These are phyloP conservation scores for Pristionchus exspectatus DNA, from an alignment of 2,888 invertebrate genomes.

Conservation along the genomic window DNA sequence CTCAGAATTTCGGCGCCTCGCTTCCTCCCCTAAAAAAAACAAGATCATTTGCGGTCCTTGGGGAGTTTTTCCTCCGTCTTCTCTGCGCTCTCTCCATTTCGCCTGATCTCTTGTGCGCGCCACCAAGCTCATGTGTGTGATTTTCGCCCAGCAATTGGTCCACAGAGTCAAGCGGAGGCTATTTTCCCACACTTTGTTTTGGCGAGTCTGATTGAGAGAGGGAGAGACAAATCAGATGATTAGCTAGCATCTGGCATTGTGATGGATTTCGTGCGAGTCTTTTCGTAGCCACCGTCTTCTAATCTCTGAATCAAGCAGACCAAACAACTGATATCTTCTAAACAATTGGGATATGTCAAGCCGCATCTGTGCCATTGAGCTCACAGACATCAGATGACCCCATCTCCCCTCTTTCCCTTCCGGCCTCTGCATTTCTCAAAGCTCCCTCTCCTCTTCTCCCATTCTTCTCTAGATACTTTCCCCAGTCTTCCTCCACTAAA, in stretches of 20 bases:
- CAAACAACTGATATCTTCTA: neutral
- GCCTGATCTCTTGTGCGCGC: neutral
- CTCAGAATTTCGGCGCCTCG: neutral
- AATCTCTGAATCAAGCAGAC: neutral
- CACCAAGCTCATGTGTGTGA: neutral
- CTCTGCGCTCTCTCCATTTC: slow-evolving; percentile 23
- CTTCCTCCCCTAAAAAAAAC: neutral
- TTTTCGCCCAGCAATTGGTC: slow-evolving; percentile 36
- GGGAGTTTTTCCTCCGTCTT: neutral
- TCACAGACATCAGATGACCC: slow-evolving; percentile 25
- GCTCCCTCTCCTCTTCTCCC: slow-evolving; percentile 5
- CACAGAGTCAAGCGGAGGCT: neutral
- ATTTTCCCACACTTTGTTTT: slow-evolving; percentile 45
- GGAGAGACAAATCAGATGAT: neutral
- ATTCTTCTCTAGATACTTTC: slow-evolving; percentile 5
- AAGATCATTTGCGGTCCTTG: slow-evolving; percentile 34
- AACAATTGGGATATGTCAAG: neutral
- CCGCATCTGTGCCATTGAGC: neutral
- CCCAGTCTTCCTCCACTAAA: slow-evolving; percentile 21
- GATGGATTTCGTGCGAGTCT: neutral
- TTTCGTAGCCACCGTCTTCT: neutral
- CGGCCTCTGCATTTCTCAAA: neutral
- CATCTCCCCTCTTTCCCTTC: neutral
- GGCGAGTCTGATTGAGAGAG: neutral
- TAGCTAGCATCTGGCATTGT: neutral